These are phyloP conservation scores for Anabacerthia variegaticeps DNA, from an alignment of 2,797 vertebrate species.

Conservation along the genomic window DNA sequence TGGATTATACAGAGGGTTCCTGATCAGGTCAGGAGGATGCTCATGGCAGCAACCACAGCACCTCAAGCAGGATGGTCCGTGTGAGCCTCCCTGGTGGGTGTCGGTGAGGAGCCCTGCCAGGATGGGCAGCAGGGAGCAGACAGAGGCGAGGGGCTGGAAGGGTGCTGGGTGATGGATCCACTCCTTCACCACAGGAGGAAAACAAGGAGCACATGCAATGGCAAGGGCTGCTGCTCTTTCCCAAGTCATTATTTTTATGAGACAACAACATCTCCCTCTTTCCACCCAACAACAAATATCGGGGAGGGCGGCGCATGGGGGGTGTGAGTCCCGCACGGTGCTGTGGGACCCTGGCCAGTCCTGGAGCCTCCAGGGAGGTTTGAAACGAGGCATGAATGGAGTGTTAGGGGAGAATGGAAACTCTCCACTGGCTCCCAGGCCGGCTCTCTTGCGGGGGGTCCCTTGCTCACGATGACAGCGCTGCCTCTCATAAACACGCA, in stretches of 20 bases:
- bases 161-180: background rate
- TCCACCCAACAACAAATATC: background rate
- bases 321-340: background rate
- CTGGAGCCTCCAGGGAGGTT: background rate
- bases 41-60: background rate
- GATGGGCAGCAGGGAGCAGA: background rate
- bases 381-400: conserved; percentile 58
- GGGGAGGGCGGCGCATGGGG: background rate
- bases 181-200: background rate
- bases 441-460: conserved; percentile 31
- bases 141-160: background rate
- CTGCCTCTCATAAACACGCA: conserved; percentile 61
- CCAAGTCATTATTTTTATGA: conserved; percentile 47
- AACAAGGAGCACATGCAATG: background rate
- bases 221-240: conserved; percentile 8
- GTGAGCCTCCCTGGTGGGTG: rapidly evolving
- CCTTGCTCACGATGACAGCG: conserved; percentile 44
- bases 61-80: rapidly evolving
- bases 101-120: background rate
- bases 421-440: conserved; percentile 46
- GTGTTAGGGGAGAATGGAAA: conserved; percentile 61
- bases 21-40: background rate
- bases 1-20: conserved; percentile 1
- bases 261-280: background rate
- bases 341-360: background rate